phyloP scores from a whole-genome alignment of 2,113 vertebrate species.

The Lamprologus sp. region DNA sequence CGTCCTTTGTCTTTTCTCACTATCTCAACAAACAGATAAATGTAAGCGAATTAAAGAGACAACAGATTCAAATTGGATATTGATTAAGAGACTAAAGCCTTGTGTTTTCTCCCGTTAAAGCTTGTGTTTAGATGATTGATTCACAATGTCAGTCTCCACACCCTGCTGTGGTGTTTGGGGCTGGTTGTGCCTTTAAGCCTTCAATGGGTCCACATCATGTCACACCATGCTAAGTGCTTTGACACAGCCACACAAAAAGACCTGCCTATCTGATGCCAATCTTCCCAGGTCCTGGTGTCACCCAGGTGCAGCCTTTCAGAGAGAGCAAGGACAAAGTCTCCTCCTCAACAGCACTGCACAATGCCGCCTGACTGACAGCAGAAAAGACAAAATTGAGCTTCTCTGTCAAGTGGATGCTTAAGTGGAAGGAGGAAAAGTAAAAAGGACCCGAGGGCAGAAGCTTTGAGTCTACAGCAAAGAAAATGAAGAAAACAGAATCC shows the following conservation, averaged over 20 bases:
- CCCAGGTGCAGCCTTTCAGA: conserved; percentile 42
- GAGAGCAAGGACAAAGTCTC: conserved; percentile 40
- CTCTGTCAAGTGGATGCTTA: conserved; percentile 18
- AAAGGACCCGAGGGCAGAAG: neutral
- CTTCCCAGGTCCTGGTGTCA: conserved; percentile 24
- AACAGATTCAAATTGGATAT: conserved; percentile 75
- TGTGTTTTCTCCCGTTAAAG: conserved; percentile 54
- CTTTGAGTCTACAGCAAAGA: neutral
- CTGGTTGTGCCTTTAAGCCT: neutral
- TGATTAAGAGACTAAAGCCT: conserved; percentile 63
- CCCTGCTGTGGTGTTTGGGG: conserved; percentile 7
- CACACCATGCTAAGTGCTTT: conserved; percentile 54
- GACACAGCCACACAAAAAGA: conserved; percentile 49
- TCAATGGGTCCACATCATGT: conserved; percentile 35
- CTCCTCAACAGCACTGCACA: conserved; percentile 2
- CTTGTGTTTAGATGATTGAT: conserved; percentile 65
- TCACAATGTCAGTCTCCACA: conserved; percentile 47
- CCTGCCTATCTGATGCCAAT: conserved; percentile 51
- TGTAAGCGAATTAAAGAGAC: conserved; percentile 64
- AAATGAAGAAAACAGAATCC: neutral
- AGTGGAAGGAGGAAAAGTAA: neutral
- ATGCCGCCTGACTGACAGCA: conserved; percentile 36
- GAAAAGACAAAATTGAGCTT: conserved; percentile 32
- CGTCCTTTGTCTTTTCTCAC: conserved; percentile 42
- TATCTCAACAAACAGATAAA: conserved; percentile 61